phyloP scores from a whole-genome alignment of 2,888 invertebrate species.

The Scaptomyza tumidula region DNA sequence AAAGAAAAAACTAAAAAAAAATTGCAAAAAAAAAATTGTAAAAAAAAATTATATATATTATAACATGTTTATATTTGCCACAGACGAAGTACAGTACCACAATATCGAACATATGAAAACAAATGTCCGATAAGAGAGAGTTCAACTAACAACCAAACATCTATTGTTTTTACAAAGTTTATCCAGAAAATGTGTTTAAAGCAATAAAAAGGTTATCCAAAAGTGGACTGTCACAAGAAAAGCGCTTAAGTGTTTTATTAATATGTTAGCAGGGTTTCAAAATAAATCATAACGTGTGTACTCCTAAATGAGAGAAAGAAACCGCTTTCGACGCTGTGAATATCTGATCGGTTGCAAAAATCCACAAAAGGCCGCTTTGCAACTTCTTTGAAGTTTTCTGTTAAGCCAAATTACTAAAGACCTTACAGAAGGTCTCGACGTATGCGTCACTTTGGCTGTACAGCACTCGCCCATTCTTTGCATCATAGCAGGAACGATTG shows the following conservation, averaged over 20 bases:
- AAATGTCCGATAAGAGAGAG: conserved; percentile 53
- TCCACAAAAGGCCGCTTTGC: conserved; percentile 46
- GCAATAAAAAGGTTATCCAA: conserved; percentile 74
- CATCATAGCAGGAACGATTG: conserved; percentile 57
- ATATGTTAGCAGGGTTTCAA: neutral
- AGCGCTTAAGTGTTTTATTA: neutral
- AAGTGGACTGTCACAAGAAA: conserved; percentile 73
- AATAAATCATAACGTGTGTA: no score
- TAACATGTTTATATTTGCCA: conserved; percentile 31
- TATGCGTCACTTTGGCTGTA: conserved; percentile 62
- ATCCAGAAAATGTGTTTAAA: conserved; percentile 67
- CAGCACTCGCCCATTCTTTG: conserved; percentile 22
- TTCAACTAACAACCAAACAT: conserved; percentile 78
- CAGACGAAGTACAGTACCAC: conserved; percentile 71
- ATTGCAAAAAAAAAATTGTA: conserved; percentile 21
- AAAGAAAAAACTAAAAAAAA: conserved; percentile 38
- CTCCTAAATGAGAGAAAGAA: no score
- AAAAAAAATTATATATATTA: conserved; percentile 28
- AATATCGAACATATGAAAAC: conserved; percentile 42
- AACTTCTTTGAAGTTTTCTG: conserved; percentile 21
- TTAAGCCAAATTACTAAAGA: neutral
- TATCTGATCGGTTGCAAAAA: conserved; percentile 53
- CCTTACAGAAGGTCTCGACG: conserved; percentile 60
- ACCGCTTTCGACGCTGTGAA: conserved; percentile 51
- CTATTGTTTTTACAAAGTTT: conserved; percentile 55